A percentile compares a stretch with the other conserved stretches of the same genome.
These are phyloP conservation scores for Channa striata DNA, from an alignment of 2,797 vertebrate species.

Conservation along the genomic window DNA sequence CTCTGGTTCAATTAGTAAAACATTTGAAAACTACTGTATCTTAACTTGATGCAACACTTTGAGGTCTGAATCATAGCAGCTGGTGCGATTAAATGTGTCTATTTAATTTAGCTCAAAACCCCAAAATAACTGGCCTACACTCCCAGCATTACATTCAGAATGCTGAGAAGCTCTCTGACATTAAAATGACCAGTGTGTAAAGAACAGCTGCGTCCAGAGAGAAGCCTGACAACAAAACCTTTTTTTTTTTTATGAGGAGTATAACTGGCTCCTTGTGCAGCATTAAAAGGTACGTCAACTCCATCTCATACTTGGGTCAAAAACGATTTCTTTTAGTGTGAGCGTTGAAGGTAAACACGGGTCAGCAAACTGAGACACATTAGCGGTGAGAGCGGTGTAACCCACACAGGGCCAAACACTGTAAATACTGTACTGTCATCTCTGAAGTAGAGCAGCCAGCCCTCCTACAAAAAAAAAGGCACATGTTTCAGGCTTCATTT, in stretches of 20 bases:
- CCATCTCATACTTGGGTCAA: background rate
- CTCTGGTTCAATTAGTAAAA: too few species aligned
- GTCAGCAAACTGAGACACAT: background rate
- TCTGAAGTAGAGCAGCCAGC: background rate
- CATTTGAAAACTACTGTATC: too few species aligned
- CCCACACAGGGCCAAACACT: slow-evolving; percentile 10
- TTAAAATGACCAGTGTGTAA: background rate
- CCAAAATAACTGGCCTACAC: background rate
- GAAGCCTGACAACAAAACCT: background rate
- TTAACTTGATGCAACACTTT: too few species aligned
- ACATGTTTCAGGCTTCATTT: background rate
- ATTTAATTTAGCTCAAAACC: background rate
- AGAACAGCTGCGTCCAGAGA: background rate
- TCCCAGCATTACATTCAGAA: background rate
- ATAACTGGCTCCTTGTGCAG: background rate
- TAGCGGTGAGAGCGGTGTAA: background rate
- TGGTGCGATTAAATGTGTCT: too few species aligned
- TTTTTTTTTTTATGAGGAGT: slow-evolving; percentile 13
- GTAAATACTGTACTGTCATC: background rate
- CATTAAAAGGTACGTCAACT: background rate
- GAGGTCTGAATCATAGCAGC: too few species aligned
- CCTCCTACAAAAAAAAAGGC: slow-evolving; percentile 14
- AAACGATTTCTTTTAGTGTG: background rate
- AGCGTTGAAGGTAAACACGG: background rate
- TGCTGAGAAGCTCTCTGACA: too few species aligned